Percentiles rank a stretch among this genome's conserved stretches.
Conservation (phyloP, 92 coral and sea anemone genomes). For the Porites evermanni region DNA sequence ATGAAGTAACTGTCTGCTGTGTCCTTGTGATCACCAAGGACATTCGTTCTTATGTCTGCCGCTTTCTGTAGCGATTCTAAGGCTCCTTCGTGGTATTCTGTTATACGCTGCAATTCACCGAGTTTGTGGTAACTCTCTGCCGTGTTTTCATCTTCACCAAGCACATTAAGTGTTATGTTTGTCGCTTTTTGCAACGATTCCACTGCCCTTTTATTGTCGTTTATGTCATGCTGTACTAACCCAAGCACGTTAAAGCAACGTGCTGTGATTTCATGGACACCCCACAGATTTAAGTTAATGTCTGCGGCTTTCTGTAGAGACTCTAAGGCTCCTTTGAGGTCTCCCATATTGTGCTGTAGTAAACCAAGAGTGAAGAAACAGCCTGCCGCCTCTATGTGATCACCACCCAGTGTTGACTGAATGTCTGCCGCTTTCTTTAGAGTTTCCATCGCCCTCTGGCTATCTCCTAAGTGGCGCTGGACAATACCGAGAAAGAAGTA, state of each 20-base stretch:
- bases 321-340: neutral
- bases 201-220: too few species aligned
- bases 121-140: neutral
- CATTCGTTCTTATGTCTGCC: neutral
- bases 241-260: neutral
- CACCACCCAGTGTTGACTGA: neutral
- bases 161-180: too few species aligned
- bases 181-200: too few species aligned
- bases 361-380: neutral
- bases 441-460: neutral
- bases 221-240: too few species aligned
- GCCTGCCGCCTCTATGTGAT: neutral
- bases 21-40: neutral
- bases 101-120: neutral
- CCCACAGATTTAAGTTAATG: neutral
- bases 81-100: neutral
- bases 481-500: too few species aligned
- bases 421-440: neutral
- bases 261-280: constrained; percentile 1
- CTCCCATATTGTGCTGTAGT: neutral
- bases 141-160: neutral
- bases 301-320: neutral
- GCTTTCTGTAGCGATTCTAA: neutral
- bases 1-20: neutral
- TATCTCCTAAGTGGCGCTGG: too few species aligned